Evolutionary conservation across 1,140 invertebrate species (phyloP).

Genomic region (Chrysopa pallens): DNA sequence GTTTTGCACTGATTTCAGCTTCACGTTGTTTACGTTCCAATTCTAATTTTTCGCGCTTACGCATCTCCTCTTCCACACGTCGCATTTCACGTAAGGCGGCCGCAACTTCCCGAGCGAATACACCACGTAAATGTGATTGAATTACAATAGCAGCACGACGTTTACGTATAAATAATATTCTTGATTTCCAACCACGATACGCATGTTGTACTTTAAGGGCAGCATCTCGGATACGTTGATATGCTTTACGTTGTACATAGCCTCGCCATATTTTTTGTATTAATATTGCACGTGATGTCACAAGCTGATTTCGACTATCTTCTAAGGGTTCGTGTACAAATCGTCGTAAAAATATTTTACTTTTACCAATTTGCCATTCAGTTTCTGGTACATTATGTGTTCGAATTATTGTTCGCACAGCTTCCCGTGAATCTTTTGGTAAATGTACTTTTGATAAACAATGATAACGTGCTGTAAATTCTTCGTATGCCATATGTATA

Average conservation of each 20-base stretch:
- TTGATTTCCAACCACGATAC: constrained; percentile 69
- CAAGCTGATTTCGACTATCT: constrained; percentile 48
- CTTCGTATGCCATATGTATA: constrained; percentile 61
- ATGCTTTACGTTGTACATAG: constrained; percentile 45
- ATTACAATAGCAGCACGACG: constrained; percentile 75
- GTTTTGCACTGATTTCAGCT: constrained; percentile 14
- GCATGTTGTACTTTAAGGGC: constrained; percentile 67
- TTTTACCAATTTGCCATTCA: constrained; percentile 85
- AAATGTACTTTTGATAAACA: constrained; percentile 37
- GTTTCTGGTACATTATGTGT: constrained; percentile 38
- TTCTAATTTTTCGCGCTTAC: constrained; percentile 41
- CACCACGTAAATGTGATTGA: constrained; percentile 74
- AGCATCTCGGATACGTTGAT: constrained; percentile 44
- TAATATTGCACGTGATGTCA: constrained; percentile 49
- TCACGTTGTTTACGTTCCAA: constrained; percentile 35
- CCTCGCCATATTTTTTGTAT: constrained; percentile 66
- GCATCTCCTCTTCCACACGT: constrained; percentile 81
- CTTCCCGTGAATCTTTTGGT: constrained; percentile 14
- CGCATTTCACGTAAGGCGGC: constrained; percentile 72
- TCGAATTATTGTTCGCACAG: constrained; percentile 30
- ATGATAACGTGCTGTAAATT: constrained; percentile 63
- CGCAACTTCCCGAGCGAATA: constrained; percentile 76
- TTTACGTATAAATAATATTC: constrained; percentile 65
- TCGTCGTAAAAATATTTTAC: constrained; percentile 74
- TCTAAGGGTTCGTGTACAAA: constrained; percentile 78